Evolutionary conservation across 2,888 invertebrate species (phyloP).

Genomic region (Aplocera efformata): DNA sequence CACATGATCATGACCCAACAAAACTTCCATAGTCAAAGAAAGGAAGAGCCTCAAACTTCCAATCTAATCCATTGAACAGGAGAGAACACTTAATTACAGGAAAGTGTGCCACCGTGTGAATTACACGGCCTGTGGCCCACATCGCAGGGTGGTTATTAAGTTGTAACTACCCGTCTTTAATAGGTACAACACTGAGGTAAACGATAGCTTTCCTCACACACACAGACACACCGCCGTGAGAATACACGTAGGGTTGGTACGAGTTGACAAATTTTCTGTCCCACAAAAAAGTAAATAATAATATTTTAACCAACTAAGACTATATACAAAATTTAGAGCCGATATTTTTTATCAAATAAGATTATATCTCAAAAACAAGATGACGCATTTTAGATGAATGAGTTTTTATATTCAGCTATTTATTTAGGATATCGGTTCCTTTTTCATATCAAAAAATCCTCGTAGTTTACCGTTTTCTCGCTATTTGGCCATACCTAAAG

Average conservation of each 20-base stretch:
- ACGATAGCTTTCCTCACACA: conserved; percentile 33
- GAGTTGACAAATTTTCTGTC: background rate
- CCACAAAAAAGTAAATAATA: too few species aligned
- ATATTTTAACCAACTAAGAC: too few species aligned
- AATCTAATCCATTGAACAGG: conserved; percentile 7
- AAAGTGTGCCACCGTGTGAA: conserved; percentile 15
- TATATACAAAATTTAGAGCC: too few species aligned
- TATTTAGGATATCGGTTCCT: too few species aligned
- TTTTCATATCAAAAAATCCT: too few species aligned
- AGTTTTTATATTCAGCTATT: too few species aligned
- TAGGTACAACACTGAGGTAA: conserved; percentile 9
- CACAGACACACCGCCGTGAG: conserved; percentile 12
- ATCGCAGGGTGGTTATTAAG: conserved; percentile 29
- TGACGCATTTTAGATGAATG: too few species aligned
- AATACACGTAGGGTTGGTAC: conserved; percentile 8
- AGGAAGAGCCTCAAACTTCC: background rate
- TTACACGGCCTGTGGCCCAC: conserved; percentile 21
- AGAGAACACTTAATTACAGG: conserved; percentile 19
- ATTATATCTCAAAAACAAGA: too few species aligned
- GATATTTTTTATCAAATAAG: too few species aligned
- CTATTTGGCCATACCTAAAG: too few species aligned
- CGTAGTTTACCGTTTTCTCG: too few species aligned
- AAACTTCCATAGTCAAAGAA: background rate
- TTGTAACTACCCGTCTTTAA: conserved; percentile 28
- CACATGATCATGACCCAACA: background rate